Conservation (phyloP, 2,113 vertebrate genomes). For the Alligator sinensis region DNA sequence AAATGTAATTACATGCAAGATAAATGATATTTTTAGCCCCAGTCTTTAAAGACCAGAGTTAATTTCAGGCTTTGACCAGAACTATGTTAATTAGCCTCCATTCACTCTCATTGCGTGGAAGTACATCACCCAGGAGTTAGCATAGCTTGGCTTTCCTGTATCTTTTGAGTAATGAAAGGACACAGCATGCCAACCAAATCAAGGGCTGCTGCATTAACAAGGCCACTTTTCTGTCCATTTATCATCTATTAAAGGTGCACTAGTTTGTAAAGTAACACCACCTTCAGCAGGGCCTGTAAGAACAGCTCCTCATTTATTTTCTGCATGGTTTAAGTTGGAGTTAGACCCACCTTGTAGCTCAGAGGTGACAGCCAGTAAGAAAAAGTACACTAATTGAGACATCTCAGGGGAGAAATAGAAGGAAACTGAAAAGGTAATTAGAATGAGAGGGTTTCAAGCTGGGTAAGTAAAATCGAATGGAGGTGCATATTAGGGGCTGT, state of each 20-base stretch:
- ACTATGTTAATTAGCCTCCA: conserved; percentile 80
- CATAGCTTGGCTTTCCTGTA: conserved; percentile 59
- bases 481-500: conserved; percentile 72
- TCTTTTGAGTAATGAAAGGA: conserved; percentile 83
- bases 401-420: conserved; percentile 80
- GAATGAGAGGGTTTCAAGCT: conserved; percentile 80
- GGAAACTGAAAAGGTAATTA: conserved; percentile 84
- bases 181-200: conserved; percentile 67
- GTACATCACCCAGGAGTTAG: conserved; percentile 70
- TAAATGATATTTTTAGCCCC: conserved; percentile 73
- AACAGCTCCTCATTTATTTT: conserved; percentile 85
- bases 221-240: conserved; percentile 83
- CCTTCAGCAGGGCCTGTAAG: conserved; percentile 78
- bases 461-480: conserved; percentile 78
- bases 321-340: conserved; percentile 78
- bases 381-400: conserved; percentile 86
- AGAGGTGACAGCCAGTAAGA: conserved; percentile 82
- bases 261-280: conserved; percentile 82
- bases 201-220: conserved; percentile 81
- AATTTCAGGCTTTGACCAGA: conserved; percentile 81
- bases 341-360: conserved; percentile 81
- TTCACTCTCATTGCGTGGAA: conserved; percentile 53
- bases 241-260: conserved; percentile 87
- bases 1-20: conserved; percentile 77
- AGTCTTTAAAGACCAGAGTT: conserved; percentile 79